Conservation (phyloP, 2,113 vertebrate genomes). For the Prietella phreatophila region DNA sequence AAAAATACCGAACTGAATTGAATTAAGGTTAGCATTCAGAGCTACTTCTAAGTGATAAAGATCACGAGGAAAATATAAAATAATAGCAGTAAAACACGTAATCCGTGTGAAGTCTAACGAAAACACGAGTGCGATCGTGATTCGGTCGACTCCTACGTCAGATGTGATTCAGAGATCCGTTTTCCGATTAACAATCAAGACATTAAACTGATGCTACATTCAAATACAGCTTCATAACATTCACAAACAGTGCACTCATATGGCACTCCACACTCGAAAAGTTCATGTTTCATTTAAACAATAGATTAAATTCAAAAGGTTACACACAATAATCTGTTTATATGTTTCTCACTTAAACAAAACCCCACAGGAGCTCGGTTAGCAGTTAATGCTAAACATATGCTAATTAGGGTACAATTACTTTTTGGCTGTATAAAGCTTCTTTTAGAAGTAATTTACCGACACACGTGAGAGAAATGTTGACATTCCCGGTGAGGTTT, state of each 20-base stretch:
- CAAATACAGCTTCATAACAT: background rate
- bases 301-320: background rate
- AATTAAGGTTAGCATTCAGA: background rate
- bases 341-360: background rate
- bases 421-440: background rate
- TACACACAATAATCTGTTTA: background rate
- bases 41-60: background rate
- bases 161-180: background rate
- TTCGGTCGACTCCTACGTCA: background rate
- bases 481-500: background rate
- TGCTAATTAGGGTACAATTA: background rate
- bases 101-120: background rate
- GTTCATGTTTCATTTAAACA: background rate
- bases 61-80: background rate
- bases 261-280: background rate
- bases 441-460: background rate
- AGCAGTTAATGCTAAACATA: no score
- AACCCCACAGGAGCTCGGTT: background rate
- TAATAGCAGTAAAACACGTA: background rate
- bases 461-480: background rate
- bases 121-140: background rate
- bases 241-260: background rate
- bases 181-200: background rate
- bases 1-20: background rate
- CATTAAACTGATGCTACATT: background rate